Evolutionary conservation across 2,797 vertebrate species (phyloP).

Genomic region (Neostethus bicornis): DNA sequence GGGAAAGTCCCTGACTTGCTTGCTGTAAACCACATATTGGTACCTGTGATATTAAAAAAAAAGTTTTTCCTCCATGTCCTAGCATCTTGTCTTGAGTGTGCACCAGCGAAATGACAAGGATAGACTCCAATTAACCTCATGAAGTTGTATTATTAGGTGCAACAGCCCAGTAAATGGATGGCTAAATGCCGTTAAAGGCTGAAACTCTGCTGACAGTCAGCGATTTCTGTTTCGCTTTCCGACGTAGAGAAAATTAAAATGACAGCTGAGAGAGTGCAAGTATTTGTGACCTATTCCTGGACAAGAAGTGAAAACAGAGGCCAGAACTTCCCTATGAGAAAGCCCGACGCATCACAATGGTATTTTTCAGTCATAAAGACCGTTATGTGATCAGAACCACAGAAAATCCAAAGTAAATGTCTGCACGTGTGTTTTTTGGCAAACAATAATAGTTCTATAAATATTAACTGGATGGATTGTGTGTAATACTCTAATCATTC

Average conservation of each 20-base stretch:
- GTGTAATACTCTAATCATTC: background rate
- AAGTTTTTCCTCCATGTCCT: no score
- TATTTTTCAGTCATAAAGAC: constrained; percentile 14
- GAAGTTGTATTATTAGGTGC: no score
- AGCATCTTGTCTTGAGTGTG: no score
- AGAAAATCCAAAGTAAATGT: constrained; percentile 41
- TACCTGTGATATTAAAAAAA: no score
- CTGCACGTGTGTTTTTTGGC: background rate
- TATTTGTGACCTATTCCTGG: constrained; percentile 5
- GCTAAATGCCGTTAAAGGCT: no score
- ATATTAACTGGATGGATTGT: background rate
- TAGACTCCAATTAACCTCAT: no score
- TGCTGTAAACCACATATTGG: no score
- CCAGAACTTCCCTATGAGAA: constrained; percentile 46
- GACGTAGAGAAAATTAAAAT: background rate
- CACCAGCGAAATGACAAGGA: no score
- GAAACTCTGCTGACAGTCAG: background rate
- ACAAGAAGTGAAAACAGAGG: constrained; percentile 41
- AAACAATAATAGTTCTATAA: no score
- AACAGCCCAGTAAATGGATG: no score
- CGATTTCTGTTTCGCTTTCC: background rate
- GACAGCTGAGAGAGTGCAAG: background rate
- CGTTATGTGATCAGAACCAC: constrained; percentile 22
- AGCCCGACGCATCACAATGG: constrained; percentile 14
- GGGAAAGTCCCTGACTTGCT: no score